These are phyloP conservation scores for Littorina saxatilis DNA, from an alignment of 1,140 invertebrate species.

Conservation along the genomic window DNA sequence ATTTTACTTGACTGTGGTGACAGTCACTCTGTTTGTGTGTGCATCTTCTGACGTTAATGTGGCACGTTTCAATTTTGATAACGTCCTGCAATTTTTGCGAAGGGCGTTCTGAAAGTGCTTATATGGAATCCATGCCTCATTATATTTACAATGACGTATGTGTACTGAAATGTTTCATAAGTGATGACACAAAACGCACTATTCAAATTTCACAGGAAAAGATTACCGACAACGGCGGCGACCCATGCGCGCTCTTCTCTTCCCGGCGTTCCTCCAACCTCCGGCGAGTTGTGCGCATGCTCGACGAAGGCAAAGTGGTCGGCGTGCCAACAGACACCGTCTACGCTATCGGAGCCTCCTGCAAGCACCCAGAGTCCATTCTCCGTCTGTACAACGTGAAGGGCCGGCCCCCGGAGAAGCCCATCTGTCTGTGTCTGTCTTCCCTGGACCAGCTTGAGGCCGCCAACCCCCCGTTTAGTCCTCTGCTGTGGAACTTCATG, in stretches of 20 bases:
- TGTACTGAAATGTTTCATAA: too few relatives aligned
- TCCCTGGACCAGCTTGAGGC: constrained; percentile 57
- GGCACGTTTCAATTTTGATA: too few relatives aligned
- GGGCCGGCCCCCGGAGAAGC: constrained; percentile 64
- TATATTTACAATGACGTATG: too few relatives aligned
- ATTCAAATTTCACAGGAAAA: constrained; percentile 37
- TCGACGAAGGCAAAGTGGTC: constrained; percentile 56
- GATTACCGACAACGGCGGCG: constrained; percentile 25
- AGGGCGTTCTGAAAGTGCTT: too few relatives aligned
- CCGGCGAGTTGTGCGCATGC: constrained; percentile 47
- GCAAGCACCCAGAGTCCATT: constrained; percentile 59
- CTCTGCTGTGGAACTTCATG: constrained; percentile 62
- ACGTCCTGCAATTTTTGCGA: too few relatives aligned
- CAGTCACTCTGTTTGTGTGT: too few relatives aligned
- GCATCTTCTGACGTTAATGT: too few relatives aligned
- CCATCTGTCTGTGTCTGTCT: constrained; percentile 63
- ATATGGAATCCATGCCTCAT: too few relatives aligned
- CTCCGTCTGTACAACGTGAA: constrained; percentile 58
- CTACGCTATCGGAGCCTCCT: constrained; percentile 62
- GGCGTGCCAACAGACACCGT: constrained; percentile 67
- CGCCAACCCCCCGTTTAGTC: constrained; percentile 56
- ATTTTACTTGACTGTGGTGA: too few relatives aligned
- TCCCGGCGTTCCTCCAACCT: constrained; percentile 58
- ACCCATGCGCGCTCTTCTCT: constrained; percentile 53
- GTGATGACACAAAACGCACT: too few relatives aligned